Conservation (phyloP, 2,113 vertebrate genomes). For the Abramis brama region DNA sequence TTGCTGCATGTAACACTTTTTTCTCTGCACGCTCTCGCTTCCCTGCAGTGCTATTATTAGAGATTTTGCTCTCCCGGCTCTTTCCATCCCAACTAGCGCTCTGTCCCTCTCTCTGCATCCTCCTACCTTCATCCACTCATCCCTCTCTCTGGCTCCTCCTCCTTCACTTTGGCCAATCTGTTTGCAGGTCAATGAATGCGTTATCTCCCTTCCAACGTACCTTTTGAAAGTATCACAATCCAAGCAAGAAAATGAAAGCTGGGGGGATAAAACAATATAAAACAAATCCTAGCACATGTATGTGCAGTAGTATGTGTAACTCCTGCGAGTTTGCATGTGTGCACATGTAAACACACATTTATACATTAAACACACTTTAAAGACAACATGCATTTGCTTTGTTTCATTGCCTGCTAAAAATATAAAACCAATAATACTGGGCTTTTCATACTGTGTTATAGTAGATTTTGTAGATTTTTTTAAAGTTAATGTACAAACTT, state of each 20-base stretch:
- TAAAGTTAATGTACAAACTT: no score
- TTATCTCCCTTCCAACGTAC: constrained; percentile 58
- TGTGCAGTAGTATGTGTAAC: background rate
- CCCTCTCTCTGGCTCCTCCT: constrained; percentile 17
- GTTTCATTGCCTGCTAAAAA: no score
- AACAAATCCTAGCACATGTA: background rate
- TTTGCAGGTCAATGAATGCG: constrained; percentile 67
- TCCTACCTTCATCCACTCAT: constrained; percentile 9
- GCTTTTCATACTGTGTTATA: background rate
- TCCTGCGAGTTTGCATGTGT: background rate
- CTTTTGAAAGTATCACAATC: constrained; percentile 4
- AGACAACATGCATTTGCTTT: background rate
- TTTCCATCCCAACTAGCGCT: constrained; percentile 43
- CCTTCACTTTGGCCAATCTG: constrained; percentile 64
- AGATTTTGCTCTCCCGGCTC: constrained; percentile 1
- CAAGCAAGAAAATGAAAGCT: constrained; percentile 8
- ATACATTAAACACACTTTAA: background rate
- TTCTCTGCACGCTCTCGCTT: background rate
- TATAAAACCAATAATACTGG: no score
- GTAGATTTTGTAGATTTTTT: background rate
- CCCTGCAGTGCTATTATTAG: constrained; percentile 36
- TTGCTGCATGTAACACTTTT: constrained; percentile 5
- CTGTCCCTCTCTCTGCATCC: constrained; percentile 26
- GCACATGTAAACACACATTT: background rate
- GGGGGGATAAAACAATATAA: no score